These are phyloP conservation scores for Abramis brama DNA, from an alignment of 2,113 vertebrate genomes.

Conservation along the genomic window DNA sequence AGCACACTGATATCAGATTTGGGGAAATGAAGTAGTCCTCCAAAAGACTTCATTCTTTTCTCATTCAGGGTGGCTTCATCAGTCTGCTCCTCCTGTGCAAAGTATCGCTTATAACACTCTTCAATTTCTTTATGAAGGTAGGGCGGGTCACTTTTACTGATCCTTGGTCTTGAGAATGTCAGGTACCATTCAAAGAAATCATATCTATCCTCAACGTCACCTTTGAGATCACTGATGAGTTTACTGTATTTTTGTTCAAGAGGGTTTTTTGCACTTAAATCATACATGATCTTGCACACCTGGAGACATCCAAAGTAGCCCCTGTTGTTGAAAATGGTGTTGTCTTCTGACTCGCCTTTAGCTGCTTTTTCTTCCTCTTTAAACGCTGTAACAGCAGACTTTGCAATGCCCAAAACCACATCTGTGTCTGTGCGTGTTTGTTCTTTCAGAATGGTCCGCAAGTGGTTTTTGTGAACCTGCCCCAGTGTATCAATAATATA, in stretches of 20 bases:
- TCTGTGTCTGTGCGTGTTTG: fast-evolving
- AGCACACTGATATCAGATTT: background rate
- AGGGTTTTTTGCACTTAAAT: background rate
- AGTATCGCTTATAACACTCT: background rate
- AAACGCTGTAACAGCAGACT: background rate
- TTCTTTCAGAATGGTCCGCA: background rate
- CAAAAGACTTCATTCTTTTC: background rate
- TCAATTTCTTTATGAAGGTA: background rate
- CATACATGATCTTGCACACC: background rate
- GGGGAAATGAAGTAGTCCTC: background rate
- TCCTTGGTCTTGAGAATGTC: background rate
- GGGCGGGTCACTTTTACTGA: background rate
- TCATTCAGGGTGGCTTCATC: background rate
- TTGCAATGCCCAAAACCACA: fast-evolving
- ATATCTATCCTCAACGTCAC: fast-evolving
- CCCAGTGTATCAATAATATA: background rate
- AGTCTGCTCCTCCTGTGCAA: fast-evolving
- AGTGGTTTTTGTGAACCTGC: background rate
- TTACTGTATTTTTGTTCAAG: background rate
- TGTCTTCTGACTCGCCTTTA: background rate
- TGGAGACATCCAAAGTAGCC: background rate
- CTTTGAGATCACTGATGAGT: background rate
- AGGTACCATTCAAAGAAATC: background rate
- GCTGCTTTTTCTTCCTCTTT: background rate
- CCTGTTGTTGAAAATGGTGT: background rate